A percentile compares a stretch with the other conserved stretches of the same genome.
phyloP scores from a whole-genome alignment of 2,797 vertebrate species.

The Falco novaeseelandiae region DNA sequence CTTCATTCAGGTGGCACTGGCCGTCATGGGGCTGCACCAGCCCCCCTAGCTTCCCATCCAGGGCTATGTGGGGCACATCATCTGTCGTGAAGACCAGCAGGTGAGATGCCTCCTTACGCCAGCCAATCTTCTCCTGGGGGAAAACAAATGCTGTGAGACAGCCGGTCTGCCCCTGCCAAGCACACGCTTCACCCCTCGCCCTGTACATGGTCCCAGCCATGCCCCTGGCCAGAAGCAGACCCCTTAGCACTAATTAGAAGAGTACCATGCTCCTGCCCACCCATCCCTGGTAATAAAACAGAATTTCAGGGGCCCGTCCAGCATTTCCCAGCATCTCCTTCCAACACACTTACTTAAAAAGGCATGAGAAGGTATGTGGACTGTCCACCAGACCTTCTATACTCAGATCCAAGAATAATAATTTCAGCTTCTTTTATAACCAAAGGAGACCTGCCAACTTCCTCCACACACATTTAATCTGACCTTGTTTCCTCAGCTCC shows the following conservation, averaged over 20 bases:
- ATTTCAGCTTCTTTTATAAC: constrained; percentile 46
- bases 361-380: neutral
- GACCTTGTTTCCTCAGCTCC: constrained; percentile 46
- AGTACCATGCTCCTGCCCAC: neutral
- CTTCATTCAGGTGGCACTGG: constrained; percentile 88
- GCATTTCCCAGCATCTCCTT: neutral
- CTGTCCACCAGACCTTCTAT: constrained; percentile 33
- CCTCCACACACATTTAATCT: constrained; percentile 42
- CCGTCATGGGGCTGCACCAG: constrained; percentile 95
- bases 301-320: neutral
- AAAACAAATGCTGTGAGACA: constrained; percentile 14
- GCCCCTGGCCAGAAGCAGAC: neutral
- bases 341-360: constrained; percentile 10
- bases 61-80: constrained; percentile 92
- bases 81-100: constrained; percentile 95
- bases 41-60: constrained; percentile 93
- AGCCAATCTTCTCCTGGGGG: constrained; percentile 89
- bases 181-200: accelerated
- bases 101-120: constrained; percentile 95
- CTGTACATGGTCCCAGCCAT: neutral
- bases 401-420: constrained; percentile 40
- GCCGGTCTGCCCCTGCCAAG: neutral
- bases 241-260: neutral
- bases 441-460: constrained; percentile 54
- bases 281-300: neutral